Evolutionary conservation across 2,888 invertebrate genomes (phyloP).

Genomic region (Polymixis lichenea): DNA sequence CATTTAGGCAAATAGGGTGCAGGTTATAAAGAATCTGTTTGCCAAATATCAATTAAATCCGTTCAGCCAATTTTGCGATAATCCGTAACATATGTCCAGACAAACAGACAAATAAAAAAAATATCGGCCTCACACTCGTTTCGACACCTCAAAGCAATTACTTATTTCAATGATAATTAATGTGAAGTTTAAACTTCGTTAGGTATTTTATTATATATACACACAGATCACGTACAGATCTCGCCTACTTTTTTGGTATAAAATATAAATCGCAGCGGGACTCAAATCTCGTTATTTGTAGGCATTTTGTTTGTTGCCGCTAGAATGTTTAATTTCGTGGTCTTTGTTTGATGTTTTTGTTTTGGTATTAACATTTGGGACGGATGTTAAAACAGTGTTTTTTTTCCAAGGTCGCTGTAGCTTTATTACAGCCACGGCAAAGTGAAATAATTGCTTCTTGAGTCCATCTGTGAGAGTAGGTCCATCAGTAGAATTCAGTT

Average conservation of each 20-base stretch:
- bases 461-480: background rate
- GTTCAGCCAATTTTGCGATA: too few relatives aligned
- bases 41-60: too few relatives aligned
- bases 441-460: background rate
- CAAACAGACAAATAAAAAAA: too few relatives aligned
- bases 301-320: conserved; percentile 4
- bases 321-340: conserved; percentile 9
- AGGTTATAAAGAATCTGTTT: too few relatives aligned
- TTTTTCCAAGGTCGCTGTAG: background rate
- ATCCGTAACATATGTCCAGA: too few relatives aligned
- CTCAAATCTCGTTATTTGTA: conserved; percentile 13
- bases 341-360: conserved; percentile 1
- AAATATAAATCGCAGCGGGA: conserved; percentile 17
- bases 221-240: too few relatives aligned
- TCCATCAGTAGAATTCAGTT: background rate
- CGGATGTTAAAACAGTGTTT: background rate
- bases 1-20: too few relatives aligned
- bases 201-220: too few relatives aligned
- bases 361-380: background rate
- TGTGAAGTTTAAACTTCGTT: too few relatives aligned
- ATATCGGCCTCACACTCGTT: too few relatives aligned
- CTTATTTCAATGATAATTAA: too few relatives aligned
- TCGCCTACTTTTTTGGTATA: conserved; percentile 17
- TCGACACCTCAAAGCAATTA: too few relatives aligned
- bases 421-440: background rate